Conservation (phyloP, 23 tunicate species). For the Botrylloides violaceus region DNA sequence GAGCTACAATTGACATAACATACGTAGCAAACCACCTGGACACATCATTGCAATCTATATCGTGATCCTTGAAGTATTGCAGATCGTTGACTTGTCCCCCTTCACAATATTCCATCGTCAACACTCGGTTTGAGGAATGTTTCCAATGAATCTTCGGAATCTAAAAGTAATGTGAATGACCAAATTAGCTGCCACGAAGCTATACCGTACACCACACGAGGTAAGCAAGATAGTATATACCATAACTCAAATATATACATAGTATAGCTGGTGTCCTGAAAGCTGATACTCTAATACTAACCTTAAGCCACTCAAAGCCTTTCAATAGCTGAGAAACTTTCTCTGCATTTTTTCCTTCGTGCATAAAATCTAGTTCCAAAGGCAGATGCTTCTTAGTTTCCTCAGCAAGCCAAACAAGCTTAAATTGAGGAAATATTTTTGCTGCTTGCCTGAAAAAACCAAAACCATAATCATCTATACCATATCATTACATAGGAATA, state of each 20-base stretch:
- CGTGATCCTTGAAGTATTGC: constrained; percentile 31
- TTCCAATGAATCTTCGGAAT: constrained; percentile 55
- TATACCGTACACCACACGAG: no score
- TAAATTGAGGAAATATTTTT: constrained; percentile 76
- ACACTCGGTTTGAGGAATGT: constrained; percentile 47
- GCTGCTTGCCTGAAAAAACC: constrained; percentile 47
- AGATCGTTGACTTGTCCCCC: constrained; percentile 89
- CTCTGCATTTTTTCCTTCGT: constrained; percentile 77
- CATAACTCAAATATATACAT: no score
- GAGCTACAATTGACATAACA: background rate
- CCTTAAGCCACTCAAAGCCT: constrained; percentile 83
- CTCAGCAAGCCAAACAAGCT: constrained; percentile 78
- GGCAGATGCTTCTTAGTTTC: constrained; percentile 85
- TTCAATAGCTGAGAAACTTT: constrained; percentile 59
- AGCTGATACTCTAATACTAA: constrained; percentile 16
- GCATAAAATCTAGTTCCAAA: constrained; percentile 77
- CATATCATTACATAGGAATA: no score
- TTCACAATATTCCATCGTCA: constrained; percentile 88
- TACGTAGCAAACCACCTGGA: constrained; percentile 57
- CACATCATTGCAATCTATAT: constrained; percentile 45
- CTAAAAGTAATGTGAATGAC: no score
- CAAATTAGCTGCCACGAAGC: no score
- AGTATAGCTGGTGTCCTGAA: no score
- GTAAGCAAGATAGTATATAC: no score
- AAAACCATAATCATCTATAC: no score